A percentile compares a stretch with the other conserved stretches of the same genome.
These are phyloP conservation scores for Scalopus aquaticus DNA, from an alignment of 2,113 vertebrate species.

Conservation along the genomic window DNA sequence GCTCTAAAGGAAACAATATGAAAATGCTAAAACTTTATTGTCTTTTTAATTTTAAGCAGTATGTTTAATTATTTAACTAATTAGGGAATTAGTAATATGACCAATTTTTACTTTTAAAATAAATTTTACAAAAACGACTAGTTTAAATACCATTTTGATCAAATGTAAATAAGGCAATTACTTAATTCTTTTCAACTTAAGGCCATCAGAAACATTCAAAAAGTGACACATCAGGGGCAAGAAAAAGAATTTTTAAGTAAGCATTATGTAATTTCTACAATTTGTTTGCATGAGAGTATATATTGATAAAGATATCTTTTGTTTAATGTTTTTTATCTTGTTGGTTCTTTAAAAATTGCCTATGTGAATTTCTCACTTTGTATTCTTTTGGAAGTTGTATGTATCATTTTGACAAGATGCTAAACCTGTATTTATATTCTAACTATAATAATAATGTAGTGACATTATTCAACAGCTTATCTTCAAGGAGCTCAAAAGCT, in stretches of 20 bases:
- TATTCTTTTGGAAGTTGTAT: conserved; percentile 61
- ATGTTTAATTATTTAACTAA: background rate
- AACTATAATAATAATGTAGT: conserved; percentile 75
- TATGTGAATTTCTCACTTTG: conserved; percentile 53
- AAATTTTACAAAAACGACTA: background rate
- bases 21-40: conserved; percentile 23
- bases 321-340: conserved; percentile 37
- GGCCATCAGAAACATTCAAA: background rate
- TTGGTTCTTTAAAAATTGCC: conserved; percentile 56
- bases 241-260: background rate
- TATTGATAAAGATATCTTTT: conserved; percentile 53
- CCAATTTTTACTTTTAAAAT: conserved; percentile 27
- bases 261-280: conserved; percentile 5
- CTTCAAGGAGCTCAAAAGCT: conserved; percentile 60
- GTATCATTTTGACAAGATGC: conserved; percentile 67
- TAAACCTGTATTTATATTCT: conserved; percentile 75
- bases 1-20: background rate
- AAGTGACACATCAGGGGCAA: background rate
- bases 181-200: conserved; percentile 33
- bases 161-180: conserved; percentile 40
- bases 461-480: conserved; percentile 67
- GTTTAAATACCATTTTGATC: conserved; percentile 21
- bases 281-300: background rate
- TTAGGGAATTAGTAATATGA: background rate
- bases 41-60: conserved; percentile 14